phyloP scores from a whole-genome alignment of 2,888 invertebrate species.

The Omphaloscelis lunosa region DNA sequence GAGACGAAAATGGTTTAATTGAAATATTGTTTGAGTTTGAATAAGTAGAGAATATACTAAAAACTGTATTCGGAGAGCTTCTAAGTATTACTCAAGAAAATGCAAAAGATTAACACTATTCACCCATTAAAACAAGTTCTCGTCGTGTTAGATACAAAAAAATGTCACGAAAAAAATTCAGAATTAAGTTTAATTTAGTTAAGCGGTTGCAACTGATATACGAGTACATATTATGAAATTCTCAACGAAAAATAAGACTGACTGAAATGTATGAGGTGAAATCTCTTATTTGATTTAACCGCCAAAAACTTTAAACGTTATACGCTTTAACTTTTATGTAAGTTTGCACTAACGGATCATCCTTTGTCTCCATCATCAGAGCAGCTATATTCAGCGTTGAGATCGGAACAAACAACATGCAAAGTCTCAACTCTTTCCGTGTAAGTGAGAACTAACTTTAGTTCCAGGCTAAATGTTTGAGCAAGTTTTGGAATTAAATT shows the following conservation, averaged over 20 bases:
- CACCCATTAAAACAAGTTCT: background rate
- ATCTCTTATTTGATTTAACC: background rate
- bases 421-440: background rate
- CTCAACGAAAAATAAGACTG: background rate
- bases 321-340: background rate
- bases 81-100: background rate
- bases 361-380: background rate
- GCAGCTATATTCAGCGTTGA: background rate
- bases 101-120: background rate
- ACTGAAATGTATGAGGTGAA: background rate
- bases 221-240: slow-evolving; percentile 5
- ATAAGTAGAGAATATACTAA: background rate
- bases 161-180: background rate
- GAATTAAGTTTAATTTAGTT: background rate
- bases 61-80: background rate
- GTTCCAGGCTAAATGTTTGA: background rate
- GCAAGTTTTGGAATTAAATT: background rate
- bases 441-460: background rate
- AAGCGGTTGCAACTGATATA: background rate
- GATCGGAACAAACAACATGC: background rate
- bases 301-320: background rate
- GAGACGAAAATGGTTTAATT: no score
- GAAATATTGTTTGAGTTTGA: background rate
- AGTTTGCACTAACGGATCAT: background rate
- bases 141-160: background rate